A percentile compares a stretch with the other conserved stretches of the same genome.
Conservation (phyloP, 2,888 invertebrate species). For the Rhagium mordax region DNA sequence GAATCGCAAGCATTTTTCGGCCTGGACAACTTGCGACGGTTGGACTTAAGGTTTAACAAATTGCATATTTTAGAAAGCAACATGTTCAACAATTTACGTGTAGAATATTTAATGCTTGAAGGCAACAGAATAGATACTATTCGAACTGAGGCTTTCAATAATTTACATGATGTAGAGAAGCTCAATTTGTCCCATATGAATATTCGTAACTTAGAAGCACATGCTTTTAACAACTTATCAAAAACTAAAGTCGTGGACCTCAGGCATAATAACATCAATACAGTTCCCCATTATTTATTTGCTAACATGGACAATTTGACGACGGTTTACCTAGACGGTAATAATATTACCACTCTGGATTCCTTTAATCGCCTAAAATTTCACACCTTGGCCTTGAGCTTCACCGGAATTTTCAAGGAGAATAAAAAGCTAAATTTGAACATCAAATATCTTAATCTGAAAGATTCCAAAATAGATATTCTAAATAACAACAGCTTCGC, state of each 20-base stretch:
- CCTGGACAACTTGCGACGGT: not conserved
- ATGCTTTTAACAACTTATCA: slow-evolving; percentile 29
- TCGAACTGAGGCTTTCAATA: slow-evolving; percentile 21
- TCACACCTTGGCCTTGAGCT: not conserved
- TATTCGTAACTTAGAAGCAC: slow-evolving; percentile 19
- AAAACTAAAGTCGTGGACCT: slow-evolving; percentile 21
- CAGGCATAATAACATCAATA: slow-evolving; percentile 28
- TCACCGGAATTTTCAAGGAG: slow-evolving; percentile 20
- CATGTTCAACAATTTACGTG: slow-evolving; percentile 19
- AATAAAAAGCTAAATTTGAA: slow-evolving; percentile 23
- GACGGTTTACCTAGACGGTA: slow-evolving; percentile 18
- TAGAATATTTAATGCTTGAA: slow-evolving; percentile 1
- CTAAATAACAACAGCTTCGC: slow-evolving; percentile 24
- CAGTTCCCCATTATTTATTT: slow-evolving; percentile 20
- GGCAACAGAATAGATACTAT: slow-evolving; percentile 32
- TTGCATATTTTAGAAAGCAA: slow-evolving; percentile 8
- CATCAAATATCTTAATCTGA: slow-evolving; percentile 13
- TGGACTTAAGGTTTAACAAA: slow-evolving; percentile 29
- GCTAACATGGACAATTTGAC: not conserved
- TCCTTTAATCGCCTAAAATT: slow-evolving; percentile 30
- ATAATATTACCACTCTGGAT: slow-evolving; percentile 28
- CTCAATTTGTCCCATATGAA: slow-evolving; percentile 22
- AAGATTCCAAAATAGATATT: slow-evolving; percentile 11
- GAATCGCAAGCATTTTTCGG: slow-evolving; percentile 29
- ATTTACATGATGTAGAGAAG: slow-evolving; percentile 12